Evolutionary conservation across 2,797 vertebrate species (phyloP).

Genomic region (Nothura maculosa): DNA sequence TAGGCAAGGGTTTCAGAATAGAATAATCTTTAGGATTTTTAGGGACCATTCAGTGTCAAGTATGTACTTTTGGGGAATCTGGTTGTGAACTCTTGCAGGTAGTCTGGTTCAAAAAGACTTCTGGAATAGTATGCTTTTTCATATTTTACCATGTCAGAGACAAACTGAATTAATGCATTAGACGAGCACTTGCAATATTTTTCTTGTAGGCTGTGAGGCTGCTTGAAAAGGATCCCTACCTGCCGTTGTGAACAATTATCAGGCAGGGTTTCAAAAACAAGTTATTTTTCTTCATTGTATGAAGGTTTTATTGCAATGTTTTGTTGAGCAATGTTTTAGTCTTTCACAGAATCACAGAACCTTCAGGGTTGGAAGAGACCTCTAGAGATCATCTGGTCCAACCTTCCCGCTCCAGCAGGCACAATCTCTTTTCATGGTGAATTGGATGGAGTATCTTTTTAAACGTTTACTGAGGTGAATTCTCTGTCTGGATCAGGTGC

Average conservation of each 20-base stretch:
- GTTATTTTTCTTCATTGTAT: background rate
- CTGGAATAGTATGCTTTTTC: no score
- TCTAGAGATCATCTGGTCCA: no score
- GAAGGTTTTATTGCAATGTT: background rate
- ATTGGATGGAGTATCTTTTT: background rate
- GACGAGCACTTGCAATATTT: background rate
- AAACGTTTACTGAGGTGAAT: background rate
- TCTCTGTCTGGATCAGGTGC: background rate
- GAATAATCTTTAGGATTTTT: fast-evolving
- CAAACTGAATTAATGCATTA: background rate
- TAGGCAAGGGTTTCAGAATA: background rate
- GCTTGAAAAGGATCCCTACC: background rate
- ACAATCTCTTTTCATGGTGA: background rate
- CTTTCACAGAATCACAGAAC: no score
- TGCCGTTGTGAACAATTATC: background rate
- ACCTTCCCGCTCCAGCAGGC: no score
- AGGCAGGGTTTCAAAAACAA: background rate
- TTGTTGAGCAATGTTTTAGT: background rate
- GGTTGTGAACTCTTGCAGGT: background rate
- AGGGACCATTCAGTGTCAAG: background rate
- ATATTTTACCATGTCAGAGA: background rate
- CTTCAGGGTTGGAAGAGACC: no score
- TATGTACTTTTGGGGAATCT: background rate
- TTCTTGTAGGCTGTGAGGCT: background rate
- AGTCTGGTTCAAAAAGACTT: no score